Evolutionary conservation across 1,140 invertebrate species (phyloP), one percentile per base, ranked within the genome.

Genomic region (Brevipalpus yothersi): DNA sequence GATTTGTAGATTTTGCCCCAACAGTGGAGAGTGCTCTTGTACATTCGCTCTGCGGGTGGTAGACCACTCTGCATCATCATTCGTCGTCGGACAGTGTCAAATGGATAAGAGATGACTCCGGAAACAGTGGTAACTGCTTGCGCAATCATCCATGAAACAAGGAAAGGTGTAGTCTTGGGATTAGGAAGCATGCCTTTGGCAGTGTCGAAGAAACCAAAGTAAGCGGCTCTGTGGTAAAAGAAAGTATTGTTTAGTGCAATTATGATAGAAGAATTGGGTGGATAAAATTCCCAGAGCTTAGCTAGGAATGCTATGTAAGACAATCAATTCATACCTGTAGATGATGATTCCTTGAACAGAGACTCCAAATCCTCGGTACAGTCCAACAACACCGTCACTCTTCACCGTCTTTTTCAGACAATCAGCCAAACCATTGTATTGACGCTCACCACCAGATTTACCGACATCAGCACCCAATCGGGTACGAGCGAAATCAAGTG

Each of bases 171-270:
- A 70, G 82, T 82, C 76, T 86, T 85, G 59, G 83, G 66, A 68
- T 90, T 81, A 62, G 86, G 80, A 66, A 88, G 71, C 77, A 86
- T 81, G 64, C 82, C 84, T 72, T 84, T 87, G 59, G 83, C 80
- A 45, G 89, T 93, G 74, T 95, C 90, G 72, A 87, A 95, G 74
- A 89, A 82, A 65, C 90, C 90, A 72, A 95, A 95, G 78, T 92
- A 95, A 64, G 83, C 79, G 40, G 88, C 90, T 71, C 49, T 51
- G 21, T 19, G 10, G 7, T 49, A n/a, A 19, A 19, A 17, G 13
- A 51, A 13, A 31, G 31, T 5, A 31, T 31, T 3, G 31, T 31
- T 31, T n/a, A n/a, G n/a, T n/a, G n/a, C n/a, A n/a, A n/a, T n/a
- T n/a, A n/a, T n/a, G n/a, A 31, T 31, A 31, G 31, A 3, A 31